phyloP scores from a whole-genome alignment of 2,888 invertebrate genomes.

The Fabriciana adippe region DNA sequence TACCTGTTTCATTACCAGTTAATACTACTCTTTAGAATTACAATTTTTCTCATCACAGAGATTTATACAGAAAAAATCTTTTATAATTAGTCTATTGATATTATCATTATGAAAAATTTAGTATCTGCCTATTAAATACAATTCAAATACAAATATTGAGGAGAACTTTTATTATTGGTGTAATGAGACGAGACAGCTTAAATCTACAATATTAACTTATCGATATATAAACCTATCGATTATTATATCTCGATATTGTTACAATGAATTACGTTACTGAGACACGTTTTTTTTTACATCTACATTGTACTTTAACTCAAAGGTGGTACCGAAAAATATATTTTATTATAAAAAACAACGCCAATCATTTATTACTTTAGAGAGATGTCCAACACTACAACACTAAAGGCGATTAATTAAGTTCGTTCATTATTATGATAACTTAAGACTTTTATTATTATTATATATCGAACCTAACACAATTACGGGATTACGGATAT shows the following conservation, averaged over 20 bases:
- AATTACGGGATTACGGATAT: slow-evolving; percentile 71
- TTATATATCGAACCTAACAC: slow-evolving; percentile 70
- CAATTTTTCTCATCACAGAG: slow-evolving; percentile 77
- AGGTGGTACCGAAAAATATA: slow-evolving; percentile 80
- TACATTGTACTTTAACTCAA: slow-evolving; percentile 81
- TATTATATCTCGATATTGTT: slow-evolving; percentile 72
- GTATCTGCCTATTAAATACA: slow-evolving; percentile 71
- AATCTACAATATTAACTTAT: slow-evolving; percentile 53
- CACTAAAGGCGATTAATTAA: slow-evolving; percentile 70
- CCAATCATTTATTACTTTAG: slow-evolving; percentile 69
- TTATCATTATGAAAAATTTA: slow-evolving; percentile 70
- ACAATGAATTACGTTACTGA: slow-evolving; percentile 69
- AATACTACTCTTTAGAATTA: slow-evolving; percentile 80
- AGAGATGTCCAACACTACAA: slow-evolving; percentile 68
- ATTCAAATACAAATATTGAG: slow-evolving; percentile 64
- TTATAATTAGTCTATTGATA: slow-evolving; percentile 76
- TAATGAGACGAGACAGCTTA: slow-evolving; percentile 77
- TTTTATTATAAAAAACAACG: slow-evolving; percentile 68
- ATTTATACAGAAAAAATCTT: slow-evolving; percentile 72
- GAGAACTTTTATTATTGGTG: slow-evolving; percentile 68
- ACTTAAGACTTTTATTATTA: slow-evolving; percentile 58
- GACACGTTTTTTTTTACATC: slow-evolving; percentile 65
- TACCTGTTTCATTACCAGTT: slow-evolving; percentile 68
- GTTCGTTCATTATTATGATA: slow-evolving; percentile 67
- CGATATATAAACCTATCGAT: slow-evolving; percentile 63